phyloP scores from a whole-genome alignment of 2,888 invertebrate genomes.

The Nephrotoma appendiculata region DNA sequence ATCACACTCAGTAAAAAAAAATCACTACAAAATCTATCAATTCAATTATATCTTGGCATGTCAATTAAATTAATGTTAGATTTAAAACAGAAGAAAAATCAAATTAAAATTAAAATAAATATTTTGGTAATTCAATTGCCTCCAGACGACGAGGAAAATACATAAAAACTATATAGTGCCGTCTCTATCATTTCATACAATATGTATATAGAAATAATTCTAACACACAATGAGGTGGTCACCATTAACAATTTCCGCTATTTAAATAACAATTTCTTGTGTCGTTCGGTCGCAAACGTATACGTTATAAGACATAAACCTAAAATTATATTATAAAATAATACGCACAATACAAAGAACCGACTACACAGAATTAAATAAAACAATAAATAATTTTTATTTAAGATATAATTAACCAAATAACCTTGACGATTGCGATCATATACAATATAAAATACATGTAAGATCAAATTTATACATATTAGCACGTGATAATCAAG shows the following conservation, averaged over 20 bases:
- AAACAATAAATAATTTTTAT: not conserved
- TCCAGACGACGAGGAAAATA: no score
- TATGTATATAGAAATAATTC: not conserved
- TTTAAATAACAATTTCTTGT: not conserved
- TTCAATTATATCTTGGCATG: not conserved
- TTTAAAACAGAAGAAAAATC: not conserved
- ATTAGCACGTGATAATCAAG: not conserved
- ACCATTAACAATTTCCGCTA: not conserved
- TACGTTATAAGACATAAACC: not conserved
- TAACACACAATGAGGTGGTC: not conserved
- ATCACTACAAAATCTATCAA: not conserved
- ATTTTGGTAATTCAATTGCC: not conserved
- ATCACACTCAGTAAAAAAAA: not conserved
- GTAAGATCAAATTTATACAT: not conserved
- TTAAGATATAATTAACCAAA: not conserved
- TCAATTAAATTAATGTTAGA: not conserved
- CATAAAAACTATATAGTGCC: not conserved
- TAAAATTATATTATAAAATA: not conserved
- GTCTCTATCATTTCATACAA: not conserved
- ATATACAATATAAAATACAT: not conserved
- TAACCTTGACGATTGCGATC: not conserved
- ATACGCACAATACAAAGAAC: not conserved
- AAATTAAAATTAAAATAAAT: not conserved
- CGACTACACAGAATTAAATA: not conserved
- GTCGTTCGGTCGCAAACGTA: not conserved